Conservation (phyloP, 2,888 invertebrate species). For the Xylophagus ater region DNA sequence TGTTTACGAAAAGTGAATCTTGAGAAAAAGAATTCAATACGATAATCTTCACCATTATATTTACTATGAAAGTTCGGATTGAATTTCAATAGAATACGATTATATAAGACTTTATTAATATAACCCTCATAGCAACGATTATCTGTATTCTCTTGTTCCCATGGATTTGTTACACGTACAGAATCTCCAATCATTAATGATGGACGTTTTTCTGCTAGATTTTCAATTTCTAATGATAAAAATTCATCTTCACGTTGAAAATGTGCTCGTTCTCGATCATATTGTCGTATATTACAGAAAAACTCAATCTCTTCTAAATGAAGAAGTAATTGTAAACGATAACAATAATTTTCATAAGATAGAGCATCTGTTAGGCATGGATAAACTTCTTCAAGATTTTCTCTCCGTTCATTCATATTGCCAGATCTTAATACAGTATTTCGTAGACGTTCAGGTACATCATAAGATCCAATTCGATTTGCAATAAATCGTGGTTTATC, state of each 20-base stretch:
- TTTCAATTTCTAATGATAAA: conserved; percentile 58
- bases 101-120: conserved; percentile 51
- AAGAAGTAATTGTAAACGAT: conserved; percentile 56
- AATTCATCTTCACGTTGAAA: too few relatives aligned
- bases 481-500: conserved; percentile 49
- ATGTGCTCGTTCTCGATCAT: conserved; percentile 50
- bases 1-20: conserved; percentile 46
- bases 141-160: conserved; percentile 19
- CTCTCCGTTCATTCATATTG: too few relatives aligned
- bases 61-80: too few relatives aligned
- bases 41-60: too few relatives aligned
- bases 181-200: too few relatives aligned
- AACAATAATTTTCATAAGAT: conserved; percentile 47
- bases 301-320: conserved; percentile 65
- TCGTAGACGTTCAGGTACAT: too few relatives aligned
- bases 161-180: too few relatives aligned
- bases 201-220: conserved; percentile 66
- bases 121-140: conserved; percentile 50
- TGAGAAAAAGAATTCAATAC: conserved; percentile 54
- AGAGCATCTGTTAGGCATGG: conserved; percentile 42
- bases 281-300: conserved; percentile 47
- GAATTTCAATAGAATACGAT: too few relatives aligned
- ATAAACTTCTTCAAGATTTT: too few relatives aligned
- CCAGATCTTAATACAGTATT: too few relatives aligned
- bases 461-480: conserved; percentile 37